These are phyloP conservation scores for Alosa alosa DNA, from an alignment of 2,113 vertebrate species.

Conservation along the genomic window DNA sequence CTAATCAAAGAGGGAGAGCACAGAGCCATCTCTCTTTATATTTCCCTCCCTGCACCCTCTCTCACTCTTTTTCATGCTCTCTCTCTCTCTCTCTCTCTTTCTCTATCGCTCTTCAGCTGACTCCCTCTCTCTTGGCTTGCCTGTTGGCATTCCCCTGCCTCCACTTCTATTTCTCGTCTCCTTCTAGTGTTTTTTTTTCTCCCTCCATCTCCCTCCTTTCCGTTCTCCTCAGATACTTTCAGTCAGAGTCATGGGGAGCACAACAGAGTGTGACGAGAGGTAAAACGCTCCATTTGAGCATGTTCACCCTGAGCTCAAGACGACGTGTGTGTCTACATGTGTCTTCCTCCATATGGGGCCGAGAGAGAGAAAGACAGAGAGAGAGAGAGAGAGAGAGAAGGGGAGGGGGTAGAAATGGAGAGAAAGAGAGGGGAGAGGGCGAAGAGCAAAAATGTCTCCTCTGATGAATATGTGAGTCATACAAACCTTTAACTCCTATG, in stretches of 20 bases:
- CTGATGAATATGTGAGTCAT: not conserved
- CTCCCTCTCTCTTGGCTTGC: not conserved
- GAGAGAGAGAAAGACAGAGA: not conserved
- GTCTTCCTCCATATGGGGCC: not conserved
- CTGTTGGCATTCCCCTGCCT: not conserved
- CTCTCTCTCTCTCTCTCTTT: not conserved
- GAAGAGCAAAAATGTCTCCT: not conserved
- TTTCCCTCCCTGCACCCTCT: conserved; percentile 2
- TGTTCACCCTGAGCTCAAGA: not conserved
- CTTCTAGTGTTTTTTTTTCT: not conserved
- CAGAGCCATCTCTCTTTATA: conserved; percentile 19
- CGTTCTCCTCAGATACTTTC: not conserved
- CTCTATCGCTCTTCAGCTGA: not conserved
- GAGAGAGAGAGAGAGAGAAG: not conserved
- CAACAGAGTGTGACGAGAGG: not conserved
- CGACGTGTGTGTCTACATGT: not conserved
- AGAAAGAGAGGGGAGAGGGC: not conserved
- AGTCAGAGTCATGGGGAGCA: not conserved
- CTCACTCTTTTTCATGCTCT: not conserved
- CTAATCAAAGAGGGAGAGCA: not conserved
- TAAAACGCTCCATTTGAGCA: conserved; percentile 1
- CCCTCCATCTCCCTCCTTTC: not conserved
- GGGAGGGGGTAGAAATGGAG: not conserved
- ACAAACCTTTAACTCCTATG: not conserved
- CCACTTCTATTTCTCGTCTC: not conserved